Conservation (phyloP, 2,888 invertebrate genomes). For the Trichogramma dendrolimi region DNA sequence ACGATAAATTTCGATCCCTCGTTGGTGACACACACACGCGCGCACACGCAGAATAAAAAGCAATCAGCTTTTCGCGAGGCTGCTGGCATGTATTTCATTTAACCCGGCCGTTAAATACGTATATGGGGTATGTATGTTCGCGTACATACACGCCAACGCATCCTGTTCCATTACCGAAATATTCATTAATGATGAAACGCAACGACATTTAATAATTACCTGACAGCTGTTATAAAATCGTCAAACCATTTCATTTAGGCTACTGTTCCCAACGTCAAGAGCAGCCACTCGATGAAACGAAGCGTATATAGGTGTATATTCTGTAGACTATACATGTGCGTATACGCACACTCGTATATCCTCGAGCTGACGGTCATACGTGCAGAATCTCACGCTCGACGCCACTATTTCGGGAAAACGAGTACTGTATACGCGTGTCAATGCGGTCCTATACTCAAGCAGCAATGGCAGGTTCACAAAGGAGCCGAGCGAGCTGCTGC, state of each 20-base stretch:
- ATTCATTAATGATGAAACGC: constrained; percentile 23
- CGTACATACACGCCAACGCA: neutral
- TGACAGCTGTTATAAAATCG: constrained; percentile 49
- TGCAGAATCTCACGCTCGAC: constrained; percentile 28
- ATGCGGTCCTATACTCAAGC: constrained; percentile 8
- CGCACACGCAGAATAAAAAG: too few relatives aligned
- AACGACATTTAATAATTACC: constrained; percentile 36
- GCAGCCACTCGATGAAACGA: constrained; percentile 15
- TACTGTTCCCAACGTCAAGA: constrained; percentile 17
- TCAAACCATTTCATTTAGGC: constrained; percentile 48
- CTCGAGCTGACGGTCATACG: constrained; percentile 11
- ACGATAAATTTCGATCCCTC: too few relatives aligned
- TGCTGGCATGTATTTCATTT: too few relatives aligned
- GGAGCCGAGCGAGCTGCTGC: neutral
- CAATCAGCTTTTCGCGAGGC: too few relatives aligned
- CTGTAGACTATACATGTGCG: too few relatives aligned
- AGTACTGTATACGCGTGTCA: constrained; percentile 24
- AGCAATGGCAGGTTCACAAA: constrained; percentile 12
- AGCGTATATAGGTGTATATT: constrained; percentile 20
- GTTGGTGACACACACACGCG: too few relatives aligned
- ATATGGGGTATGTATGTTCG: too few relatives aligned
- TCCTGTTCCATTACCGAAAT: constrained; percentile 8
- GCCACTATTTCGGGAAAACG: constrained; percentile 13
- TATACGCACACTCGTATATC: too few relatives aligned
- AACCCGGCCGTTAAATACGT: too few relatives aligned